Conservation (phyloP, 2,888 invertebrate genomes). For the Microplitis deprimator region DNA sequence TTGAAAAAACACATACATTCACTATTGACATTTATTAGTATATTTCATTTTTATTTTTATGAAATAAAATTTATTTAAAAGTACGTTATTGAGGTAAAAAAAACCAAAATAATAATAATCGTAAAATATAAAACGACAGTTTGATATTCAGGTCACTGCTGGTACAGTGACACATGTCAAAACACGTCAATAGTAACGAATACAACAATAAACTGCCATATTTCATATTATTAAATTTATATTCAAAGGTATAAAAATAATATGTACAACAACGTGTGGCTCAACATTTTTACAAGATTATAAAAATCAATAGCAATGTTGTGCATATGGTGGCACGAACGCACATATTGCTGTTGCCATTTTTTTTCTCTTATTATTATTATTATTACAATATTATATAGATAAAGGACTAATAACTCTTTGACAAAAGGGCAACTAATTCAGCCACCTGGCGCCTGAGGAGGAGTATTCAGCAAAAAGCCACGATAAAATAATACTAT, state of each 20-base stretch:
- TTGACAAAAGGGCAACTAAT: constrained; percentile 21
- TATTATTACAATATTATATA: not conserved
- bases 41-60: not conserved
- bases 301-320: not conserved
- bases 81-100: not conserved
- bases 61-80: not conserved
- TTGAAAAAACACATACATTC: no score
- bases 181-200: not conserved
- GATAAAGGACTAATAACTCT: constrained; percentile 1
- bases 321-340: not conserved
- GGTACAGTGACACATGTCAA: not conserved
- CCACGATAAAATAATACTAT: constrained; percentile 33
- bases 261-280: not conserved
- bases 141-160: constrained; percentile 1
- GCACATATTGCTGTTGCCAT: not conserved
- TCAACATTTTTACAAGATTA: not conserved
- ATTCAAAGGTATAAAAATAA: not conserved
- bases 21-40: not conserved
- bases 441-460: constrained; percentile 26
- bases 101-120: not conserved
- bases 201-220: not conserved
- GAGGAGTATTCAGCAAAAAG: constrained; percentile 16
- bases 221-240: not conserved
- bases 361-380: not conserved
- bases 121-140: not conserved